Percentiles rank a stretch among this genome's conserved stretches.
Evolutionary conservation across 1,140 invertebrate species (phyloP).

Genomic region (Sitophilus oryzae): DNA sequence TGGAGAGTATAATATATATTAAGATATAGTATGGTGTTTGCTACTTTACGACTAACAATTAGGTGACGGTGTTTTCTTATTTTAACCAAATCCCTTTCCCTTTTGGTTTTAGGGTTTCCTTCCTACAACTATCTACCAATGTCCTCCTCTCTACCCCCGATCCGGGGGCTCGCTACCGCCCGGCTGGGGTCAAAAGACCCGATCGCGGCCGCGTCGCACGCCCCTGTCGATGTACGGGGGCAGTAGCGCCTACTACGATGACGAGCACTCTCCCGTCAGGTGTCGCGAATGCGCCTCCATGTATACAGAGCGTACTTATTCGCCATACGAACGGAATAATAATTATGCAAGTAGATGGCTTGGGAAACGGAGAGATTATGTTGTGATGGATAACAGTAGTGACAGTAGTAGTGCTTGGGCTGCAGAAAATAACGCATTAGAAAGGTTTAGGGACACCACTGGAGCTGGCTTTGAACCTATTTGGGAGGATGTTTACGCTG

Average conservation of each 20-base stretch:
- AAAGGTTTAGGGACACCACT: not conserved
- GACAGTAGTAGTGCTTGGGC: conserved; percentile 1
- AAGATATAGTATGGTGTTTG: too few relatives aligned
- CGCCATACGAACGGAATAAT: conserved; percentile 14
- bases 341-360: conserved; percentile 23
- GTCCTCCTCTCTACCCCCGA: not conserved
- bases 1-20: too few relatives aligned
- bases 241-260: not conserved
- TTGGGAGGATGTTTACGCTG: conserved; percentile 34
- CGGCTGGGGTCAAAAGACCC: conserved; percentile 14
- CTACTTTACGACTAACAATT: too few relatives aligned
- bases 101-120: not conserved
- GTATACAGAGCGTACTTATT: conserved; percentile 8
- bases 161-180: not conserved
- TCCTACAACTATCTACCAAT: not conserved
- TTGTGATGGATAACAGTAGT: conserved; percentile 5
- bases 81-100: not conserved
- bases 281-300: conserved; percentile 23
- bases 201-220: conserved; percentile 30
- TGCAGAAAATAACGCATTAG: conserved; percentile 4
- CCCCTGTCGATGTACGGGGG: conserved; percentile 10
- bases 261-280: conserved; percentile 5
- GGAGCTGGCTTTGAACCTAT: conserved; percentile 15
- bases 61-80: not conserved
- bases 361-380: not conserved